phyloP scores from a whole-genome alignment of 2,888 invertebrate genomes.

The Leucophora obtusa region DNA sequence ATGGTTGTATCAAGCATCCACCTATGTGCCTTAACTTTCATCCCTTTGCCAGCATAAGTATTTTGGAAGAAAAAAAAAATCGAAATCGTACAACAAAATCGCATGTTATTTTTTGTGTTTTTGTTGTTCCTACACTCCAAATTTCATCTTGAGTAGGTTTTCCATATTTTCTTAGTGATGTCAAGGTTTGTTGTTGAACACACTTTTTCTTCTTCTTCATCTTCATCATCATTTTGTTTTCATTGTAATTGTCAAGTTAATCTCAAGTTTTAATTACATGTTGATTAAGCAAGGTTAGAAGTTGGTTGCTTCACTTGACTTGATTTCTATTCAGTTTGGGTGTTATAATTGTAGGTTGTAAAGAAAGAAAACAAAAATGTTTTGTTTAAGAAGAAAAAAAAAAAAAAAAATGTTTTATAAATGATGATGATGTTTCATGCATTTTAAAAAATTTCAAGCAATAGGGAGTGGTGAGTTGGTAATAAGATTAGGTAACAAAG shows the following conservation, averaged over 20 bases:
- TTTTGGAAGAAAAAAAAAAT: neutral
- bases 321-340: conserved; percentile 31
- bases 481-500: neutral
- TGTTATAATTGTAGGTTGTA: conserved; percentile 40
- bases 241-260: conserved; percentile 50
- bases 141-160: conserved; percentile 12
- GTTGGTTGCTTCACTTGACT: conserved; percentile 7
- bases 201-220: conserved; percentile 11
- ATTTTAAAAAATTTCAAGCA: neutral
- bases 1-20: too few relatives aligned
- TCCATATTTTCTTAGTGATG: neutral
- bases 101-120: neutral
- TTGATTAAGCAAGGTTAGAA: conserved; percentile 35
- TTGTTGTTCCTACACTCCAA: neutral
- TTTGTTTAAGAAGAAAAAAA: neutral
- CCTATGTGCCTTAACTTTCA: neutral
- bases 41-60: neutral
- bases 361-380: conserved; percentile 1
- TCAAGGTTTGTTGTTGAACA: conserved; percentile 33
- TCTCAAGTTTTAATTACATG: conserved; percentile 54
- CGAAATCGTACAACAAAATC: neutral
- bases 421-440: neutral
- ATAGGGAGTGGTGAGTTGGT: neutral
- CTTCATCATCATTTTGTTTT: neutral
- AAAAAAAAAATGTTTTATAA: neutral